Conservation (phyloP, 2,797 vertebrate genomes). For the Lepilemur septentrionalis region DNA sequence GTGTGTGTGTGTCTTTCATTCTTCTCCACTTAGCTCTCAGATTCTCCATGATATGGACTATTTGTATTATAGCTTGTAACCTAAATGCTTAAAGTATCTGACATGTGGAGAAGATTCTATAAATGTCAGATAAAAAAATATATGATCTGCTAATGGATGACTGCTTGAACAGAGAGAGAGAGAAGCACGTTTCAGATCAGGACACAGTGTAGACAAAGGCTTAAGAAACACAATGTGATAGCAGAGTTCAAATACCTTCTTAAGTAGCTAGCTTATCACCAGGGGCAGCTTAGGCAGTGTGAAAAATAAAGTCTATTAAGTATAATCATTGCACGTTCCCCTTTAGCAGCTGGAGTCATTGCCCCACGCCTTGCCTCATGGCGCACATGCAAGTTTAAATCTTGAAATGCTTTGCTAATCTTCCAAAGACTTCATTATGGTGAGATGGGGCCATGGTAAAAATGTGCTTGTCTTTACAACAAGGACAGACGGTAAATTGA, state of each 20-base stretch:
- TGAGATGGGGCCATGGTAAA: not conserved
- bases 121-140: not conserved
- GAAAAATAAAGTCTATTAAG: not conserved
- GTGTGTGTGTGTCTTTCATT: not conserved
- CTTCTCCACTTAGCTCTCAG: not conserved
- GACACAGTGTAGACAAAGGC: not conserved
- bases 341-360: not conserved
- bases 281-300: not conserved
- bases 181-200: not conserved
- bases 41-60: not conserved
- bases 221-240: not conserved
- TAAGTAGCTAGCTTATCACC: not conserved
- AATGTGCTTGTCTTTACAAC: conserved; percentile 29
- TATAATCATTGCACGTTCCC: not conserved
- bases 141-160: not conserved
- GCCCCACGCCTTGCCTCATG: not conserved
- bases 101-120: not conserved
- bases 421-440: conserved; percentile 5
- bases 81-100: conserved; percentile 14
- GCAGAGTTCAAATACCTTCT: not conserved
- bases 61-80: conserved; percentile 24
- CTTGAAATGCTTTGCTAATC: conserved; percentile 20
- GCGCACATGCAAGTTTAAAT: not conserved
- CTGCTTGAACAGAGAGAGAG: not conserved
- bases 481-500: conserved; percentile 31